These are phyloP conservation scores for Hippolais icterina DNA, from an alignment of 2,113 vertebrate species.

Conservation along the genomic window DNA sequence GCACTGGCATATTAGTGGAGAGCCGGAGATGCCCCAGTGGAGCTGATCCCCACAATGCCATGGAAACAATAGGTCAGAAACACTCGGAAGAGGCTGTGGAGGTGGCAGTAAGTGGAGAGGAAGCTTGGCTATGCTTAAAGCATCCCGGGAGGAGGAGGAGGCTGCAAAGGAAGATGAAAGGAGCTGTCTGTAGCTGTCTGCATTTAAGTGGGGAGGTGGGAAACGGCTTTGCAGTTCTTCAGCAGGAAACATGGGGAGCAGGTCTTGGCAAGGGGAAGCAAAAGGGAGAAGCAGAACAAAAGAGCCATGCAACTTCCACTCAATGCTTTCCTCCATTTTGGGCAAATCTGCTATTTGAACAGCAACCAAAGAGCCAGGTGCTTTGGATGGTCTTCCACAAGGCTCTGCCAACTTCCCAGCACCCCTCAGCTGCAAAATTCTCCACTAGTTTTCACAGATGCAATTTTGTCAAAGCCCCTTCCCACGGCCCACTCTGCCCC, in stretches of 20 bases:
- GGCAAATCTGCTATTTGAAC: not conserved
- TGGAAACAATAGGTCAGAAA: not conserved
- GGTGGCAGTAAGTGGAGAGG: not conserved
- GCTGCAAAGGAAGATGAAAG: slow-evolving; percentile 12
- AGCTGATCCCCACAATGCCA: not conserved
- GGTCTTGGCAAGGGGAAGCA: slow-evolving; percentile 14
- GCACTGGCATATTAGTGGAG: not conserved
- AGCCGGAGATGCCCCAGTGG: not conserved
- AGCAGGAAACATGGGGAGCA: not conserved
- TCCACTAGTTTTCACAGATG: not conserved
- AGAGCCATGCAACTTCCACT: slow-evolving; percentile 23
- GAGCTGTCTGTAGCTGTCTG: not conserved
- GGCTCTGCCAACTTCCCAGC: slow-evolving; percentile 27
- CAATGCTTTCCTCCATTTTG: slow-evolving; percentile 7
- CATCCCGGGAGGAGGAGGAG: not conserved
- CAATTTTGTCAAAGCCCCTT: not conserved
- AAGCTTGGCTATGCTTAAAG: not conserved
- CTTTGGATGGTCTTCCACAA: not conserved
- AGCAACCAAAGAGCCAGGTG: slow-evolving; percentile 50
- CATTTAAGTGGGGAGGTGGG: slow-evolving; percentile 12
- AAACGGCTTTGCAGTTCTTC: not conserved
- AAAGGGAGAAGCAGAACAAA: slow-evolving; percentile 32
- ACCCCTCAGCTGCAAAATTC: not conserved
- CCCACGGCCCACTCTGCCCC: not conserved
- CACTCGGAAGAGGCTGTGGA: not conserved